Evolutionary conservation across 2,113 vertebrate genomes (phyloP), one percentile per base, ranked within the genome.

Genomic region (Leiothrix lutea): DNA sequence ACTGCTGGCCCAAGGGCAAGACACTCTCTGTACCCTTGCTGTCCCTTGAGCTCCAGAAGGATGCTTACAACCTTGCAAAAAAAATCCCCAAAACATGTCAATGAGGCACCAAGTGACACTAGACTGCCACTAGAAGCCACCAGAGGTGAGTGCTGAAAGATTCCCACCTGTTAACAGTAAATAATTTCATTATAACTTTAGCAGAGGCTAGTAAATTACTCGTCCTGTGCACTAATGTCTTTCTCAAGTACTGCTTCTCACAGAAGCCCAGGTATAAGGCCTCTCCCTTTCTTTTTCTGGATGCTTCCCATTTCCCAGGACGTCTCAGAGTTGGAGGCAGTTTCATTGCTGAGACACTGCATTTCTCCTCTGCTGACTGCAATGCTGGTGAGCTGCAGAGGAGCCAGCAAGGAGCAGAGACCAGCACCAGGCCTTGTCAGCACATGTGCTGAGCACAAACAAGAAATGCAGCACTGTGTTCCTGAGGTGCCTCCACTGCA

Each of bases 321-420:
- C 44, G 61, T 97, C 85, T 77, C 87, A 93, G 87, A 64, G 58
- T 42, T 95, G 70, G 75, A 96, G 86, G 72, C 89, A 92, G 88
- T 97, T 97, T 88, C 14, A 18, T 96, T 97, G 97, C 84, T 78
- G 95, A 95, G 96, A 94, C 12, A 50, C 94, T 97, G 91, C 91
- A 94, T 96, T 97, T 98, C 95, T 96, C 97, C 97, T 96, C 97
- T 97, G 96, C 97, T 97, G 96, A 95, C 90, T 97, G 95, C 97
- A 97, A 98, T 97, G 90, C 97, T 97, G 96, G 88, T 81, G 92
- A 95, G 90, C 88, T 96, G 91, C 96, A 97, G 97, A 96, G 97
- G 95, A 97, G 95, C 97, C 97, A 98, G 95, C 92, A 96, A 96
- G 96, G 86, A 94, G 87, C 24, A 17, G 91, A 97, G 95, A 96